Conservation (phyloP, 2,797 vertebrate species). For the Leontocebus nigricollis region DNA sequence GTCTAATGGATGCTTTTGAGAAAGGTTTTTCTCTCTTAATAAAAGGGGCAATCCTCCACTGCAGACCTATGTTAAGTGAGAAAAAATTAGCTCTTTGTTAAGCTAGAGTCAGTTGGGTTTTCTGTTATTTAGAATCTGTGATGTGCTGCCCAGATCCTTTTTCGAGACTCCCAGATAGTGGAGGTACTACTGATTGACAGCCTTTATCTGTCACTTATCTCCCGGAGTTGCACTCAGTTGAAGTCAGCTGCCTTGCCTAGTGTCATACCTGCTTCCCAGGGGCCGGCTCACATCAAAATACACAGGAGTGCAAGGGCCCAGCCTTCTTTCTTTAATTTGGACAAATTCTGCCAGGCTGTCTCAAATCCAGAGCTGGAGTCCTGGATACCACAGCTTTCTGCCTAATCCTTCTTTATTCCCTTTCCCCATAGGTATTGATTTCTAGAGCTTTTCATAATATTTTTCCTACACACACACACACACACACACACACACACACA, state of each 20-base stretch:
- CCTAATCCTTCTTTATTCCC: neutral
- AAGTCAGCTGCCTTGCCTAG: neutral
- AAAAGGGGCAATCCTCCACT: neutral
- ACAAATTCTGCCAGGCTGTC: neutral
- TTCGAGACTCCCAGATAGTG: neutral
- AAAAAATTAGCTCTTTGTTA: neutral
- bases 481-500: neutral
- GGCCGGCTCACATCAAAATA: neutral
- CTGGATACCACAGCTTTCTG: neutral
- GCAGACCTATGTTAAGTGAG: neutral
- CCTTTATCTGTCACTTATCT: neutral
- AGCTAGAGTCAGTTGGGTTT: neutral
- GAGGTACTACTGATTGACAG: neutral
- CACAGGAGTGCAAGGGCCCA: neutral
- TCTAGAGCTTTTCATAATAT: neutral
- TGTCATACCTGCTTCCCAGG: neutral
- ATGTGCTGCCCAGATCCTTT: neutral
- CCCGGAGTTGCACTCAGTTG: neutral
- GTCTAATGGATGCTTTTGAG: neutral
- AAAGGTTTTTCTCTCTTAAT: neutral
- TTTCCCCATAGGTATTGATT: neutral
- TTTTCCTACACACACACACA: neutral
- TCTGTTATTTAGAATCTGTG: neutral
- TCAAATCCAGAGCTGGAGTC: neutral
- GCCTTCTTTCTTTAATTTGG: neutral